Evolutionary conservation across 2,888 invertebrate genomes (phyloP), one percentile per base, ranked within the genome.

Genomic region (Pachycephus smyrnensis): DNA sequence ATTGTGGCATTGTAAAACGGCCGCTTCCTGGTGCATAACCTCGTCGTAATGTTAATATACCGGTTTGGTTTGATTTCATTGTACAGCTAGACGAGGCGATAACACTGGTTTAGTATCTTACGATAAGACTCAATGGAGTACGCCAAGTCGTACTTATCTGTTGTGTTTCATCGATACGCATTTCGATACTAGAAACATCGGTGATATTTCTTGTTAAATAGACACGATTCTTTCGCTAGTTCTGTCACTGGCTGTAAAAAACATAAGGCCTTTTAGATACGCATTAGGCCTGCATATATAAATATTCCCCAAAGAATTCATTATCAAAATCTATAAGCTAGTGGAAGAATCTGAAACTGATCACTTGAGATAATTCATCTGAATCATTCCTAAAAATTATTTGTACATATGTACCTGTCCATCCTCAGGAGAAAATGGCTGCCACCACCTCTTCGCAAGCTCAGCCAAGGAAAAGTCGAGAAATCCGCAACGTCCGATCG

Each of bases 401-500:
- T 15, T 23, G 55, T 55, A 55, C 9, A 2, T 55, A 55, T 55
- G 55, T 23, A 55, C 23, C 55, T 55, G 55, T 55, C 2, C 23
- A 55, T 83, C 93, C 93, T 82, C 92, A 96, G 96, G 92, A 95
- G 96, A 90, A 98, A 97, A 94, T 97, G 98, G 96, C 93, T 98
- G 91, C 96, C 97, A 81, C 97, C 95, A 91, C 94, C 96, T 76
- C 94, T 98, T 80, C 94, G 98, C 85, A 98, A 98, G 92, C 94
- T 96, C 85, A 97, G 97, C 85, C 97, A 97, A 92, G 96, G 96
- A 86, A 97, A 97, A 92, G 95, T 96, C 82, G 96, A 97, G 89
- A 97, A 97, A 89, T 91, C 93, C 11, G 90, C 93, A 37, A 87
- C 91, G 82, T 93, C 84, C 73, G 85, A 86, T 90, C 93, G 75